Percentiles rank a stretch among this genome's conserved stretches.
Conservation (phyloP, 2,888 invertebrate species). For the Cepaea hortensis region DNA sequence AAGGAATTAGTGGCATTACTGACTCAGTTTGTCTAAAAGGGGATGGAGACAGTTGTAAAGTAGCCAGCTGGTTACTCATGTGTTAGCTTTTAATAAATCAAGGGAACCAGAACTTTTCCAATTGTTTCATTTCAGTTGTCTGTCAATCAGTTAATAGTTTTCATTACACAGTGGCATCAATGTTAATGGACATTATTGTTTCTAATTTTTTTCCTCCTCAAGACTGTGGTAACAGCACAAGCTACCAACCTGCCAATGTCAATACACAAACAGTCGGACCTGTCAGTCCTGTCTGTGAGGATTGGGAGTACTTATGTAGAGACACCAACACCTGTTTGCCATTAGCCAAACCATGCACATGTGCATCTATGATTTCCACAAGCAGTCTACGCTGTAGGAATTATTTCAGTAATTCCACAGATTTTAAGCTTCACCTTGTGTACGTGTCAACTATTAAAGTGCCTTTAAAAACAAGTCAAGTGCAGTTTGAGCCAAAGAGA, state of each 20-base stretch:
- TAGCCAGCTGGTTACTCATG: no score
- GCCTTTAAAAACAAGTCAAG: conserved; percentile 53
- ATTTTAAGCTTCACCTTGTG: background rate
- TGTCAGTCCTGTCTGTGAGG: conserved; percentile 47
- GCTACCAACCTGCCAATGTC: conserved; percentile 49
- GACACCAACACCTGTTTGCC: conserved; percentile 56
- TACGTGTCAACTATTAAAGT: conserved; percentile 37
- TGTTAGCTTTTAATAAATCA: no score
- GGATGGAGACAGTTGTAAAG: no score
- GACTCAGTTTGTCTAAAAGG: no score
- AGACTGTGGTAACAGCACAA: conserved; percentile 56
- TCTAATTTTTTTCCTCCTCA: conserved; percentile 41
- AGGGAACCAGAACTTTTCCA: no score
- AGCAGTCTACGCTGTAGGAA: conserved; percentile 5
- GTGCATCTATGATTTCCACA: conserved; percentile 45
- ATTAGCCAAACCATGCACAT: conserved; percentile 59
- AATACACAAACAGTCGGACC: conserved; percentile 47
- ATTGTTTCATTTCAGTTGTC: no score
- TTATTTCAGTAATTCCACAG: background rate
- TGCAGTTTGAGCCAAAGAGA: conserved; percentile 31
- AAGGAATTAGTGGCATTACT: no score
- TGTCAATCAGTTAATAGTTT: no score
- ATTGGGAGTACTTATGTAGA: conserved; percentile 57
- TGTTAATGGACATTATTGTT: background rate
- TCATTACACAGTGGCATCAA: no score